Conservation (phyloP, 2,113 vertebrate species). For the Gymnobelideus leadbeateri region DNA sequence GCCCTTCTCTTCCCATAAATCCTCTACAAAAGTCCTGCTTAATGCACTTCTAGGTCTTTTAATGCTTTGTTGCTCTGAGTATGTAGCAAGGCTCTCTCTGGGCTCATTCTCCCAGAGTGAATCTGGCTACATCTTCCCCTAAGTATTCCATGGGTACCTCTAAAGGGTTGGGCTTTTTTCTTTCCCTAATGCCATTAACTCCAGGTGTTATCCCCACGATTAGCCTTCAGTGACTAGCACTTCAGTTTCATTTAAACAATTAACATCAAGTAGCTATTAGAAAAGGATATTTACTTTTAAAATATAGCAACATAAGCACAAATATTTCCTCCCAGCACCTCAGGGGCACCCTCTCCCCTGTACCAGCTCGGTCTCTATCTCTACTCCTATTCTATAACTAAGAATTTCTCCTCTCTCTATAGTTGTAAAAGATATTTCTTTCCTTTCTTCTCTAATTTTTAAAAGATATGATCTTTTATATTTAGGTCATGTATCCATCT, state of each 20-base stretch:
- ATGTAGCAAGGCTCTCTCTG: not conserved
- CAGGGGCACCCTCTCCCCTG: not conserved
- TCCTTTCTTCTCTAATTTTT: not conserved
- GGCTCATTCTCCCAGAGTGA: not conserved
- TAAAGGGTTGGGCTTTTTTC: not conserved
- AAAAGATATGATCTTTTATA: not conserved
- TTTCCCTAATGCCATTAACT: not conserved
- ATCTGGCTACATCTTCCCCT: not conserved
- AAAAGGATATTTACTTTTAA: not conserved
- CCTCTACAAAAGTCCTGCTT: not conserved
- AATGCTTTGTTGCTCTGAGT: not conserved
- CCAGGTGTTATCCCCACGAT: not conserved
- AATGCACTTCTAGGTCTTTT: conserved; percentile 18
- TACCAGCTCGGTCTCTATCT: not conserved
- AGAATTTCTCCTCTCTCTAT: not conserved
- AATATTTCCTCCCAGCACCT: not conserved
- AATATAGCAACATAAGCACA: not conserved
- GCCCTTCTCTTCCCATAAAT: not conserved
- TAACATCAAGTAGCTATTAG: not conserved
- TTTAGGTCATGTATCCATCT: not conserved
- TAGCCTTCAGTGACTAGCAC: not conserved
- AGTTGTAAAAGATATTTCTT: not conserved
- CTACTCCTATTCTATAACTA: not conserved
- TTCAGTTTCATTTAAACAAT: not conserved
- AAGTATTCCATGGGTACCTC: not conserved